Conservation (phyloP, 2,888 invertebrate genomes). For the Andrena marginata region DNA sequence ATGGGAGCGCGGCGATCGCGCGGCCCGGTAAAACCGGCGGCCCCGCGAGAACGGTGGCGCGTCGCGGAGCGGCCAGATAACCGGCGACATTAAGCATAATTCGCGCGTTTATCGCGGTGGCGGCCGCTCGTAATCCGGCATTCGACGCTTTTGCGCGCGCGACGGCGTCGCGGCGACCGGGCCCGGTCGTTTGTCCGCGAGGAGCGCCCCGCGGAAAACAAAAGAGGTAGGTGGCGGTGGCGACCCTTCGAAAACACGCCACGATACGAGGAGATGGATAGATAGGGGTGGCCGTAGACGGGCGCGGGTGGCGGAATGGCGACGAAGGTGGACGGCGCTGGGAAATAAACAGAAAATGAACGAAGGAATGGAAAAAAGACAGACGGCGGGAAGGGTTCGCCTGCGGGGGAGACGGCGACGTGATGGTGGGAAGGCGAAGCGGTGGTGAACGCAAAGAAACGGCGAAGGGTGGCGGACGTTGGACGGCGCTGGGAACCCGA, state of each 20-base stretch:
- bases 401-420: neutral
- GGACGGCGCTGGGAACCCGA: slow-evolving; percentile 21
- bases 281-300: slow-evolving; percentile 17
- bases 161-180: slow-evolving; percentile 60
- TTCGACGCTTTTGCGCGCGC: slow-evolving; percentile 59
- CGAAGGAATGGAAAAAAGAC: slow-evolving; percentile 32
- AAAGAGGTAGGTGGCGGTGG: slow-evolving; percentile 43
- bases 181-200: slow-evolving; percentile 60
- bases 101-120: slow-evolving; percentile 77
- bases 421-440: neutral
- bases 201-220: slow-evolving; percentile 60
- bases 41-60: slow-evolving; percentile 20
- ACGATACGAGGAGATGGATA: slow-evolving; percentile 51
- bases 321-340: slow-evolving; percentile 22
- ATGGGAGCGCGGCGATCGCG: neutral
- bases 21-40: neutral
- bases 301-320: neutral
- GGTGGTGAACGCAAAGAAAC: slow-evolving; percentile 7
- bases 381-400: slow-evolving; percentile 22
- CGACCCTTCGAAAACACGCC: slow-evolving; percentile 67
- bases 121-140: slow-evolving; percentile 70
- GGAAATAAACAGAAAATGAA: slow-evolving; percentile 37
- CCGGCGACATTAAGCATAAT: slow-evolving; percentile 76
- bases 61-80: slow-evolving; percentile 54
- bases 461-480: slow-evolving; percentile 6